Conservation (phyloP, 2,797 vertebrate genomes). For the Pterois miles region DNA sequence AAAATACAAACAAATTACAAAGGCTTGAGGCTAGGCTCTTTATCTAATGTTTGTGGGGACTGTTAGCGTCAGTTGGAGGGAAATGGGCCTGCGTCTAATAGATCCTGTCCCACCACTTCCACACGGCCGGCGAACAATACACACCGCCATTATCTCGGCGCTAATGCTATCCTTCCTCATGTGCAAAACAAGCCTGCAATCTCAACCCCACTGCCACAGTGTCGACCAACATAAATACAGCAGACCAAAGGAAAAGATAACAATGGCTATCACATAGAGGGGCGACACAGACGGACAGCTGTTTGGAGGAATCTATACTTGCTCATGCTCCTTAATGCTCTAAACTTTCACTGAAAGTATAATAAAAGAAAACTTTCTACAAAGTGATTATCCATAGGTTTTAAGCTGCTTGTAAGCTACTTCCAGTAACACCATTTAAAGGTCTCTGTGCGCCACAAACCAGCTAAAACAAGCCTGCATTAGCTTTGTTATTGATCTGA, state of each 20-base stretch:
- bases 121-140: constrained; percentile 81
- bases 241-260: constrained; percentile 68
- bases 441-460: constrained; percentile 62
- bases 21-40: constrained; percentile 84
- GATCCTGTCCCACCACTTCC: constrained; percentile 85
- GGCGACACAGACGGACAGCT: constrained; percentile 42
- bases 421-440: constrained; percentile 60
- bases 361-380: constrained; percentile 28
- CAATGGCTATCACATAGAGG: constrained; percentile 54
- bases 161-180: constrained; percentile 81
- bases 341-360: constrained; percentile 1
- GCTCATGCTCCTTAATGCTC: not conserved
- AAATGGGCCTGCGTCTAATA: constrained; percentile 84
- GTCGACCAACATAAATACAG: constrained; percentile 66
- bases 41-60: constrained; percentile 85
- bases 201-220: constrained; percentile 61
- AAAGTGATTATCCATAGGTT: constrained; percentile 37
- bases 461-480: constrained; percentile 68
- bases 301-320: constrained; percentile 32
- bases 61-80: constrained; percentile 80
- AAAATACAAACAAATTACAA: constrained; percentile 90
- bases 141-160: constrained; percentile 79
- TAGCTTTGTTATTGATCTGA: constrained; percentile 78
- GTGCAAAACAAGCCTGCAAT: constrained; percentile 79
- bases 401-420: constrained; percentile 37